Evolutionary conservation across 2,888 invertebrate genomes (phyloP).

Genomic region (Leucania comma): DNA sequence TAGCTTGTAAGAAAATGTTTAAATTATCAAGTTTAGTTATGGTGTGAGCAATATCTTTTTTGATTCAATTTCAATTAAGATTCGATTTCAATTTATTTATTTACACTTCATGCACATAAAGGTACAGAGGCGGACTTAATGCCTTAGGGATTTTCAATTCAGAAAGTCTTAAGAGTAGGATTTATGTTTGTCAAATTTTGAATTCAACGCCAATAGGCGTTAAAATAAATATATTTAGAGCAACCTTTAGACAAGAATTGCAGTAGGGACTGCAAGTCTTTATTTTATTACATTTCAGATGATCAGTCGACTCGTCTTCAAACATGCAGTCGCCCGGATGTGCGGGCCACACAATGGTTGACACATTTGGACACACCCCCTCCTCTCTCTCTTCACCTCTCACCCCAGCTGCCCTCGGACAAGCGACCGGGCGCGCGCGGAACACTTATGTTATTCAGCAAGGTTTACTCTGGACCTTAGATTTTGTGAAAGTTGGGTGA

Average conservation of each 20-base stretch:
- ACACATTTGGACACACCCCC: constrained; percentile 15
- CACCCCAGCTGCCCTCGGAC: constrained; percentile 3
- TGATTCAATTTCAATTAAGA: too few species aligned
- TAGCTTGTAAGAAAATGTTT: neutral
- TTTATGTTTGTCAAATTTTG: neutral
- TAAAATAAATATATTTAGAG: neutral
- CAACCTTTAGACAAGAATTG: neutral
- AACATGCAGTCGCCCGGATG: constrained; percentile 10
- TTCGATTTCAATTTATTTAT: too few species aligned
- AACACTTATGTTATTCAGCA: constrained; percentile 48
- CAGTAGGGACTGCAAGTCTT: neutral
- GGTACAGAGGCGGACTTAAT: too few species aligned
- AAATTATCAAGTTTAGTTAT: neutral
- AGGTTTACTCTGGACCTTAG: constrained; percentile 33
- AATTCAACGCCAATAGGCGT: neutral
- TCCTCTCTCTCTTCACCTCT: neutral
- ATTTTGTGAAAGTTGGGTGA: constrained; percentile 9
- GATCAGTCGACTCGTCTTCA: constrained; percentile 1
- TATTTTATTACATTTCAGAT: neutral
- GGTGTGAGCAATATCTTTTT: neutral
- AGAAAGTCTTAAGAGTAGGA: neutral
- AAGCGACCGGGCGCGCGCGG: constrained; percentile 8
- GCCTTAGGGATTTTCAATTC: too few species aligned
- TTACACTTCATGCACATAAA: too few species aligned
- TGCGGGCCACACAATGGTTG: neutral